Percentiles rank a stretch among this genome's conserved stretches.
Conservation (phyloP, 2,888 invertebrate genomes). For the Andricus quercusramuli region DNA sequence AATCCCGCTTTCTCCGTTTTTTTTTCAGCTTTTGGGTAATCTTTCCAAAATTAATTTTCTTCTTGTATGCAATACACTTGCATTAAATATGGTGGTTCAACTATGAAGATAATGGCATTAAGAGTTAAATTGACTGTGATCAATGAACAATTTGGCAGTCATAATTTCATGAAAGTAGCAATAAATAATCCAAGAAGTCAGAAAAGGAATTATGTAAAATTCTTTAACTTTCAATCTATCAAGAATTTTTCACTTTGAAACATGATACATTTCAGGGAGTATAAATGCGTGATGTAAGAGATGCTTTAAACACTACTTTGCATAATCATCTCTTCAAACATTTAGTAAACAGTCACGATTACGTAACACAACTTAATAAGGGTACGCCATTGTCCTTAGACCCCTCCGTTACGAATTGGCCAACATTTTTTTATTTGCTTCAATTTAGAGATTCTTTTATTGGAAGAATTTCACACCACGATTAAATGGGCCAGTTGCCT, state of each 20-base stretch:
- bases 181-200: background rate
- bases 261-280: background rate
- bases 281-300: background rate
- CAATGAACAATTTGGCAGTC: background rate
- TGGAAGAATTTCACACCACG: background rate
- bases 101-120: background rate
- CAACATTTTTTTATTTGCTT: constrained; percentile 19
- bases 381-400: constrained; percentile 19
- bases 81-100: background rate
- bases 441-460: background rate
- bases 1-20: no score
- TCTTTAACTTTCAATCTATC: background rate
- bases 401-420: background rate
- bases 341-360: constrained; percentile 13
- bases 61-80: background rate
- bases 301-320: background rate
- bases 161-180: background rate
- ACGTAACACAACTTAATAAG: constrained; percentile 14
- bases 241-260: background rate
- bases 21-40: no score
- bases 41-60: no score
- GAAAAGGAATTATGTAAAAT: background rate
- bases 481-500: background rate
- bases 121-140: background rate
- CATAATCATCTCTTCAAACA: background rate